Evolutionary conservation across 2,113 vertebrate genomes (phyloP), one percentile per base, ranked within the genome.

Genomic region (Pterocles burchelli): DNA sequence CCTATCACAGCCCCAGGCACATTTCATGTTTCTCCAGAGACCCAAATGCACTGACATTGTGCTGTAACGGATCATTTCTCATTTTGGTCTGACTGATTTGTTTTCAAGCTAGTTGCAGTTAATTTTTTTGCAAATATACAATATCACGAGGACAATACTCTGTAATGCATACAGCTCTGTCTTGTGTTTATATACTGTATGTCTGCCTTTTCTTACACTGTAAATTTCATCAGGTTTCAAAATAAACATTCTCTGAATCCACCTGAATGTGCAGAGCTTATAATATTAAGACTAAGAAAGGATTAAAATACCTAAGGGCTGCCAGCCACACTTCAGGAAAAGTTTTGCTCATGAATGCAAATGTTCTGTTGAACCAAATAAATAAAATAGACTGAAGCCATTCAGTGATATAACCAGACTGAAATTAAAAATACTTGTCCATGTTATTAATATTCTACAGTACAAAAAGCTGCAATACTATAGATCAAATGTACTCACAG

Each of bases 141-240:
- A 1, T 24, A 76, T 10, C 28, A 67, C 1, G 13, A 70, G 31
- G 31, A 52, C 33, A 71, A 46, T 7, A 38, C 34, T 24, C 11
- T 12, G 5, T 54, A 68, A 41, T 4, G 10, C 28, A 31, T 2
- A 3, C 0, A 70, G 58, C 10, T 85, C 46, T 20, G 24, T 54
- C 84, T 81, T 12, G 3, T 26, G 54, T 85, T 67, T 38, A 26
- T 21, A 48, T 22, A 13, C 13, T 11, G 2, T 1, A 6, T 0
- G 4, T 49, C 38, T 71, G 1, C 13, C 26, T 74, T 61, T 65
- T 29, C 33, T 80, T 57, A 48, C 1, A 20, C 17, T 34, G 55
- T 14, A 54, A 45, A 76, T 58, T 70, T 46, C 22, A 90, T 51
- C 45, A 45, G 14, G 12, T 89, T 92, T 81, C 89, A 66, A 61